A percentile compares a stretch with the other conserved stretches of the same genome.
Conservation (phyloP, 2,113 vertebrate genomes). For the Xiphorhynchus elegans region DNA sequence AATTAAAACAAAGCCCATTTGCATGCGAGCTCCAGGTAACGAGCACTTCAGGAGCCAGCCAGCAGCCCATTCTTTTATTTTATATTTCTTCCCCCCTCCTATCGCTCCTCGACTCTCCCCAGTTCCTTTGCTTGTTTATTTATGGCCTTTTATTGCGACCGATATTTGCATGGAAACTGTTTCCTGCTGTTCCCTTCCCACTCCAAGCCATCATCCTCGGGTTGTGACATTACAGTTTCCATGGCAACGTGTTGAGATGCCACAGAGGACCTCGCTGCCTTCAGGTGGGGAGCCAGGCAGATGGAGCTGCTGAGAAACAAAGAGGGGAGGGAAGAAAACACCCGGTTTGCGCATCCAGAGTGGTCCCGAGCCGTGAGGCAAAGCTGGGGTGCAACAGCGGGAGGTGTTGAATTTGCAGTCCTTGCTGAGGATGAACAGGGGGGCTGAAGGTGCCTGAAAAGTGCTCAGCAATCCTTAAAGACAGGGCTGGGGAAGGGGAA, state of each 20-base stretch:
- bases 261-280: conserved; percentile 9
- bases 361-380: neutral
- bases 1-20: neutral
- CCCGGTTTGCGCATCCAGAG: accelerated
- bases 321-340: neutral
- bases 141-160: conserved; percentile 19
- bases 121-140: neutral
- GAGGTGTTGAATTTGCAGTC: accelerated
- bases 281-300: conserved; percentile 51
- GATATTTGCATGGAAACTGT: conserved; percentile 42
- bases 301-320: conserved; percentile 17
- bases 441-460: neutral
- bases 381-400: accelerated
- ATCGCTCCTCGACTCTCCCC: neutral
- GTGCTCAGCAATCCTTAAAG: accelerated
- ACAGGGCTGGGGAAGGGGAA: too few species aligned
- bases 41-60: neutral
- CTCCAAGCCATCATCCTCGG: neutral
- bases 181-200: conserved; percentile 48
- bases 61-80: neutral
- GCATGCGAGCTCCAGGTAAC: neutral
- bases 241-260: conserved; percentile 29
- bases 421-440: accelerated
- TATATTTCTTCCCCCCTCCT: neutral
- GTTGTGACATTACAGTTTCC: conserved; percentile 33